These are phyloP conservation scores for Anoplolepis gracilipes DNA, from an alignment of 1,140 invertebrate species.

Conservation along the genomic window DNA sequence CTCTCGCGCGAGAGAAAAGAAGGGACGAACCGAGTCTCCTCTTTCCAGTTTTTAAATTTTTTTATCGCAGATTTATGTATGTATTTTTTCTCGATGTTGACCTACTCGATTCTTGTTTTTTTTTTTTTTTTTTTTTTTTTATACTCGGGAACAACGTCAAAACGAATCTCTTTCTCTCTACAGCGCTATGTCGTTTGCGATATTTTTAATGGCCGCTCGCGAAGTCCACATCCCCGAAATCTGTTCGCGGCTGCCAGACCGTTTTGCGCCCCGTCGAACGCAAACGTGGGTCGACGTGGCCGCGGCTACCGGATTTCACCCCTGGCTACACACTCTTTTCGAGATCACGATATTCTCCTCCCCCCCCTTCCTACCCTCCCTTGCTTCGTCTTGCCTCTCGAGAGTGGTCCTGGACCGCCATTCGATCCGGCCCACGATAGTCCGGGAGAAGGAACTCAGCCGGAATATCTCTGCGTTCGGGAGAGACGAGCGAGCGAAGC, in stretches of 20 bases:
- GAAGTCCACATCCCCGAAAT: constrained; percentile 47
- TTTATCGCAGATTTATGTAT: not conserved
- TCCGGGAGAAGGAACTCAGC: constrained; percentile 80
- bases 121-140: not conserved
- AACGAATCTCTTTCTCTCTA: not conserved
- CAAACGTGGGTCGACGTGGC: constrained; percentile 82
- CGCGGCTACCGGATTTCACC: constrained; percentile 85
- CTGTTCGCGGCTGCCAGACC: constrained; percentile 54
- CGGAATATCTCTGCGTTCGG: constrained; percentile 81
- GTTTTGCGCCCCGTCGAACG: constrained; percentile 81
- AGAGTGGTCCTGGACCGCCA: constrained; percentile 69
- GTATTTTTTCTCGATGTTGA: not conserved
- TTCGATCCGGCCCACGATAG: constrained; percentile 83
- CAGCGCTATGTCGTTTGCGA: not conserved
- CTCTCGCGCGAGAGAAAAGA: not conserved
- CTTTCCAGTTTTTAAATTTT: not conserved
- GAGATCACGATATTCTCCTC: constrained; percentile 68
- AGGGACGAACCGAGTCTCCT: not conserved
- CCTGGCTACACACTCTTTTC: constrained; percentile 81
- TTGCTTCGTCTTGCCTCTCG: constrained; percentile 50
- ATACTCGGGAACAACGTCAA: not conserved
- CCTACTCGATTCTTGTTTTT: not conserved
- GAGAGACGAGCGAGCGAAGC: constrained; percentile 29
- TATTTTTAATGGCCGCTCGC: constrained; percentile 42
- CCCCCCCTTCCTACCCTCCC: constrained; percentile 45